Conservation (phyloP, 2,113 vertebrate species). For the Lagenorhynchus albirostris region DNA sequence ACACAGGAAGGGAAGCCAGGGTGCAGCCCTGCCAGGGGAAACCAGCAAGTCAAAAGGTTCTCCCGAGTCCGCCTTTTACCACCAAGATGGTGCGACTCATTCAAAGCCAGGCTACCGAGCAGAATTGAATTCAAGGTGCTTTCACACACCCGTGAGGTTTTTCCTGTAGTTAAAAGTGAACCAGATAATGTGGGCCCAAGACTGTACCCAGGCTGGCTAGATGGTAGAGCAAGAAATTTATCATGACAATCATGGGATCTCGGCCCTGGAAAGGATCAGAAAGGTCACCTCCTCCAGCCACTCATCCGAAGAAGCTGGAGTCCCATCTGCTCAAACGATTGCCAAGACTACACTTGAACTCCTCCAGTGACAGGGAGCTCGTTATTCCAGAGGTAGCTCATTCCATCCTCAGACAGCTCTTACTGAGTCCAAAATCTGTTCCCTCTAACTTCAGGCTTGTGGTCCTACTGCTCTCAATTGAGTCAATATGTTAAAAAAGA, state of each 20-base stretch:
- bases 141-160: fast-evolving
- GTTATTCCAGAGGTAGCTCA: not conserved
- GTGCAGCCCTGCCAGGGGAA: not conserved
- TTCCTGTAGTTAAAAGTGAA: not conserved
- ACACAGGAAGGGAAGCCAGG: slow-evolving; percentile 16
- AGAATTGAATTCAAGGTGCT: not conserved
- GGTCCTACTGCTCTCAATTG: not conserved
- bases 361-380: not conserved
- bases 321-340: not conserved
- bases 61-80: not conserved
- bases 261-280: not conserved
- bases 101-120: not conserved
- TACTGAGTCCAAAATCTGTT: not conserved
- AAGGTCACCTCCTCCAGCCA: not conserved
- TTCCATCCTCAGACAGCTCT: not conserved
- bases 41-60: not conserved
- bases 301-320: not conserved
- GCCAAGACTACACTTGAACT: not conserved
- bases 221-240: not conserved
- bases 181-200: not conserved
- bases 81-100: fast-evolving
- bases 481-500: not conserved
- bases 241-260: not conserved
- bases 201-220: not conserved
- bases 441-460: not conserved